Evolutionary conservation across 2,888 invertebrate genomes (phyloP).

Genomic region (Acrobeloides nanus): DNA sequence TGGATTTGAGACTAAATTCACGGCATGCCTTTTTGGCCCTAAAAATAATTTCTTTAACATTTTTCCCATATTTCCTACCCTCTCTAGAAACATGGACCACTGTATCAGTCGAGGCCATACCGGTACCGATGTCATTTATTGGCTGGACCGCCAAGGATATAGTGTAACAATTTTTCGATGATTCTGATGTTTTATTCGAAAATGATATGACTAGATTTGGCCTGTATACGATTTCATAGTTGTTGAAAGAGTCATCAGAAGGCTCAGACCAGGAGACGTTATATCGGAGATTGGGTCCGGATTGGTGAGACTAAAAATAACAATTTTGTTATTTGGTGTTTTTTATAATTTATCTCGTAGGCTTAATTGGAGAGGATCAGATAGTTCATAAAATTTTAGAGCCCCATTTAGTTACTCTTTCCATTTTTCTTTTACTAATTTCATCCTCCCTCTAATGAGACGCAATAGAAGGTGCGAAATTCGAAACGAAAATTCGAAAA

Average conservation of each 20-base stretch:
- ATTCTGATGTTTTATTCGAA: not conserved
- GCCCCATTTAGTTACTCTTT: too few species aligned
- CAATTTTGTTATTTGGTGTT: too few species aligned
- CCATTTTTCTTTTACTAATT: too few species aligned
- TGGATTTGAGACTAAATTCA: slow-evolving; percentile 25
- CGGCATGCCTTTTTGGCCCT: slow-evolving; percentile 35
- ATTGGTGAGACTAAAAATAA: slow-evolving; percentile 14
- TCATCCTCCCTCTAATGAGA: too few species aligned
- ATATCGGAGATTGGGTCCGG: slow-evolving; percentile 41
- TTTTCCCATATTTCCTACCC: too few species aligned
- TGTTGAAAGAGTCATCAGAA: slow-evolving; percentile 6
- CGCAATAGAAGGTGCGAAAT: too few species aligned
- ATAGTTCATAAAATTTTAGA: too few species aligned
- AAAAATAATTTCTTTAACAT: too few species aligned
- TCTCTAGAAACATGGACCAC: slow-evolving; percentile 34
- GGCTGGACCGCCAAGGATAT: slow-evolving; percentile 41
- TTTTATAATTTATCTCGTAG: too few species aligned
- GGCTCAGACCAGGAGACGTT: slow-evolving; percentile 36
- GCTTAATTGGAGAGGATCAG: too few species aligned
- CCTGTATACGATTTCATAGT: slow-evolving; percentile 18
- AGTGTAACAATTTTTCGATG: slow-evolving; percentile 27
- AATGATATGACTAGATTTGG: slow-evolving; percentile 17
- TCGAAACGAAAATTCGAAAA: too few species aligned
- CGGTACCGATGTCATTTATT: slow-evolving; percentile 39
- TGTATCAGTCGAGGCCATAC: slow-evolving; percentile 34